A percentile compares a stretch with the other conserved stretches of the same genome.
These are phyloP conservation scores for Belonocnema kinseyi DNA, from an alignment of 1,140 invertebrate species.

Conservation along the genomic window DNA sequence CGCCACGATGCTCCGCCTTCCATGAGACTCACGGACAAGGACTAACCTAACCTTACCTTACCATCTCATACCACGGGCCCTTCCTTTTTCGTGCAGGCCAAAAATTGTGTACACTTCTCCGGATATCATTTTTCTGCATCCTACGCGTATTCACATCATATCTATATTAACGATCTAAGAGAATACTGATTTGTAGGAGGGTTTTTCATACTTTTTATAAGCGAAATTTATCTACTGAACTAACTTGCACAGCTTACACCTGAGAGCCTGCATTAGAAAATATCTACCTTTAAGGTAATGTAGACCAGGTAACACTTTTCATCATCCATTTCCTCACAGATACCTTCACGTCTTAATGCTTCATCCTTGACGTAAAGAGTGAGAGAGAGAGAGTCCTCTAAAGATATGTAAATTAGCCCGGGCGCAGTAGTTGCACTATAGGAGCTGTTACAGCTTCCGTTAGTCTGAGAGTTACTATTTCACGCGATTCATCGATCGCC, in stretches of 20 bases:
- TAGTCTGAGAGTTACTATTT: slow-evolving; percentile 14
- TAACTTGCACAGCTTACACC: background rate
- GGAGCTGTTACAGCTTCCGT: background rate
- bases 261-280: background rate
- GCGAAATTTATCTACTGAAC: background rate
- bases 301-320: slow-evolving; percentile 1
- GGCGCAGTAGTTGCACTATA: background rate
- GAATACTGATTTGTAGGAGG: too few relatives aligned
- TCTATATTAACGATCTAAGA: background rate
- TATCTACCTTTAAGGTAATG: background rate
- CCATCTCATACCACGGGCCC: slow-evolving; percentile 33
- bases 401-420: background rate
- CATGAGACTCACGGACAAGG: slow-evolving; percentile 47
- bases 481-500: slow-evolving; percentile 15
- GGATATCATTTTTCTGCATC: slow-evolving; percentile 39
- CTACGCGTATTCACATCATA: background rate
- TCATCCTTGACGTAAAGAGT: background rate
- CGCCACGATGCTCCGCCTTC: slow-evolving; percentile 74
- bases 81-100: slow-evolving; percentile 30
- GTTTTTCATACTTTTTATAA: background rate
- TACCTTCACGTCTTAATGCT: slow-evolving; percentile 4
- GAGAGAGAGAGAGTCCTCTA: background rate
- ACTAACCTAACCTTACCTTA: slow-evolving; percentile 44
- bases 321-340: slow-evolving; percentile 2
- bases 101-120: slow-evolving; percentile 30